phyloP scores from a whole-genome alignment of 2,797 vertebrate species.

The Tiaroga cobitis region DNA sequence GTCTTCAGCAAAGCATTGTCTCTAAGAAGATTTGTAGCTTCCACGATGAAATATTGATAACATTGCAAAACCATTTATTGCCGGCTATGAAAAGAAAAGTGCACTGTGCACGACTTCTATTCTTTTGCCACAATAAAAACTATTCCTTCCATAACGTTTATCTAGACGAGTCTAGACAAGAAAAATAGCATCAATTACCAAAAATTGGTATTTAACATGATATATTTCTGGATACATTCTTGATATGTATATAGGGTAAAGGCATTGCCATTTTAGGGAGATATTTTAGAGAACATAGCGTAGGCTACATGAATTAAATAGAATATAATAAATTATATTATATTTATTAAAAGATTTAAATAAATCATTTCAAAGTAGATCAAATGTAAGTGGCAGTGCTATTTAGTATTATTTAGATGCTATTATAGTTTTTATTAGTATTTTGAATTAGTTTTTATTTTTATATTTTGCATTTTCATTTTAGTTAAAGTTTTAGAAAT shows the following conservation, averaged over 20 bases:
- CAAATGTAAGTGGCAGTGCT: no score
- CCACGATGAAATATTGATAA: slow-evolving; percentile 30
- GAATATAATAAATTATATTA: neutral
- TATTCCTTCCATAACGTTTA: neutral
- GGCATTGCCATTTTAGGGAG: neutral
- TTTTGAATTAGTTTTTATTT: no score
- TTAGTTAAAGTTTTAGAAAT: no score
- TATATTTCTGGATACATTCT: neutral
- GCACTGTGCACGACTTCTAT: neutral
- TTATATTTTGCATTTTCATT: no score
- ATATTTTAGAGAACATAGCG: neutral
- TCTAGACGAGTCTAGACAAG: neutral
- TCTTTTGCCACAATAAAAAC: neutral
- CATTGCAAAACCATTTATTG: slow-evolving; percentile 26
- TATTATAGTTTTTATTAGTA: no score
- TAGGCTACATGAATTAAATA: no score
- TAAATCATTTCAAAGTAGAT: neutral
- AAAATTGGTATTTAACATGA: neutral
- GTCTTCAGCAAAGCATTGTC: neutral
- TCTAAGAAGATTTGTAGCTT: slow-evolving; percentile 26
- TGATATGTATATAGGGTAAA: neutral
- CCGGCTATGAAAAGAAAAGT: neutral
- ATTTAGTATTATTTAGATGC: no score
- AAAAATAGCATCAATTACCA: neutral
- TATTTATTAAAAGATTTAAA: neutral